A percentile compares a stretch with the other conserved stretches of the same genome.
These are phyloP conservation scores for Plestiodon gilberti DNA, from an alignment of 2,113 vertebrate species.

Conservation along the genomic window DNA sequence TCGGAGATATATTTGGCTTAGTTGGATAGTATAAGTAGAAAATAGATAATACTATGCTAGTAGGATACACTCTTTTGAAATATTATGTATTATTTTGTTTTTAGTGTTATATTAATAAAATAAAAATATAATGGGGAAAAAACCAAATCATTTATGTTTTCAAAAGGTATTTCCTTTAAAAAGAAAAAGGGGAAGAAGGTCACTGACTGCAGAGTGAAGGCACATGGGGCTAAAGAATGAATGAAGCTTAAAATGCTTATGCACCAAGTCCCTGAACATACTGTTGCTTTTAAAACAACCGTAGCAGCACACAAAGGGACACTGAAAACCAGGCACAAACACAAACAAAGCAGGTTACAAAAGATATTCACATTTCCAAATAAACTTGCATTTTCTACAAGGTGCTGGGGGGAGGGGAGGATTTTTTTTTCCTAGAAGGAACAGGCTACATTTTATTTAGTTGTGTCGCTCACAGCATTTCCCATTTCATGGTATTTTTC, in stretches of 20 bases:
- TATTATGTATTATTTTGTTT: too few relatives aligned
- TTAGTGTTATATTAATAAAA: too few relatives aligned
- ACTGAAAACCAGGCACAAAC: background rate
- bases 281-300: background rate
- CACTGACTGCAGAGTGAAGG: background rate
- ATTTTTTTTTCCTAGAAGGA: background rate
- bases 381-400: background rate
- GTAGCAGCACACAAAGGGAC: background rate
- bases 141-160: background rate
- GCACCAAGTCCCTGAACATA: background rate
- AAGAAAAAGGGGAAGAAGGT: background rate
- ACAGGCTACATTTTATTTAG: background rate
- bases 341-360: background rate
- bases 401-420: background rate
- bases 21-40: too few relatives aligned
- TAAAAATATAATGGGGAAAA: too few relatives aligned
- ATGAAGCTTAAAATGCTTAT: background rate
- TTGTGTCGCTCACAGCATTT: background rate
- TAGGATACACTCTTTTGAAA: too few relatives aligned
- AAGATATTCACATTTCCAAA: background rate
- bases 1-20: too few relatives aligned
- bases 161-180: background rate
- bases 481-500: background rate
- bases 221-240: background rate
- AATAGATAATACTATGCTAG: too few relatives aligned